Conservation (phyloP, 1,140 invertebrate genomes). For the Drosophila pseudoananassae region DNA sequence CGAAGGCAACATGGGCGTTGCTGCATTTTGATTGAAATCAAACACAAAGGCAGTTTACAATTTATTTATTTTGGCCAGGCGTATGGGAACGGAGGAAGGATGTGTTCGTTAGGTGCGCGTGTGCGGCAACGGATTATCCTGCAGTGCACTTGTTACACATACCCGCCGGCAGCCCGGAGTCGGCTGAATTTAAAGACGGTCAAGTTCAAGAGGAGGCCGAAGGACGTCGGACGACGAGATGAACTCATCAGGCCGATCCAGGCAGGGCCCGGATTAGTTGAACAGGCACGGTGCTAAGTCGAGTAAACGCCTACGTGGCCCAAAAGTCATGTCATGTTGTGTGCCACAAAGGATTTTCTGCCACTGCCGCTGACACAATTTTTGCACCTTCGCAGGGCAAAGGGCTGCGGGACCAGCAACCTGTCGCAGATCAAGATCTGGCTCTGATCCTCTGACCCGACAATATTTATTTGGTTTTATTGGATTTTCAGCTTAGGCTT, state of each 20-base stretch:
- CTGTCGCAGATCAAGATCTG: conserved; percentile 25
- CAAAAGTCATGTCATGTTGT: conserved; percentile 81
- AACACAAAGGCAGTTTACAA: conserved; percentile 77
- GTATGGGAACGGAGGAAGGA: conserved; percentile 23
- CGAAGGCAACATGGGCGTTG: conserved; percentile 56
- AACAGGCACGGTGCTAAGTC: conserved; percentile 70
- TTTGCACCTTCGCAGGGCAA: conserved; percentile 47
- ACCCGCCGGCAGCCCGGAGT: conserved; percentile 17
- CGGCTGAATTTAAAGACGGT: conserved; percentile 51
- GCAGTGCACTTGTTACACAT: conserved; percentile 66
- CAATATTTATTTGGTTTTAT: conserved; percentile 81
- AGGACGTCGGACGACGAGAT: conserved; percentile 29
- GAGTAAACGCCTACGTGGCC: conserved; percentile 76
- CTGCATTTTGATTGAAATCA: conserved; percentile 80
- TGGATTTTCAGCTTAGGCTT: conserved; percentile 75
- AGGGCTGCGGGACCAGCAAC: conserved; percentile 18
- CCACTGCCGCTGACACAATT: conserved; percentile 65
- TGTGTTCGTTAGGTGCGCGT: conserved; percentile 56
- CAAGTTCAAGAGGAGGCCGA: conserved; percentile 64
- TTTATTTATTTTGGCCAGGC: conserved; percentile 75
- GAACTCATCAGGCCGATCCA: conserved; percentile 63
- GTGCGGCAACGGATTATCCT: conserved; percentile 71
- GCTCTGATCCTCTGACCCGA: conserved; percentile 59
- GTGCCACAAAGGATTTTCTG: conserved; percentile 60
- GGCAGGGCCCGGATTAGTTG: conserved; percentile 61